Evolutionary conservation across 2,888 invertebrate genomes (phyloP), one percentile per base, ranked within the genome.

Genomic region (Unio delphinus): DNA sequence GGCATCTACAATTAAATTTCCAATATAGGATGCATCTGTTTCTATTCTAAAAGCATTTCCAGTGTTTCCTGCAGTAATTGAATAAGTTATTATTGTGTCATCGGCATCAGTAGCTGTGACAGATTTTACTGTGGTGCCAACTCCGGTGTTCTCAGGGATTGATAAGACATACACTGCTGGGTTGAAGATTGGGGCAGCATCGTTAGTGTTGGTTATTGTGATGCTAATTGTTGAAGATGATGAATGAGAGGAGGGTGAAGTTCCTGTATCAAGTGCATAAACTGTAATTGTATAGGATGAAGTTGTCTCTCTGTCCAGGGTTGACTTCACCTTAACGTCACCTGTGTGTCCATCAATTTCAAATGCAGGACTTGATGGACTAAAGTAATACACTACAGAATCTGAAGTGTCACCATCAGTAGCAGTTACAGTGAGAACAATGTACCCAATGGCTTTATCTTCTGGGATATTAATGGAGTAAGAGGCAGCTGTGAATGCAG

Each of bases 111-210:
- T 73, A 20, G 83, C 80, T 6, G 80, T 79, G 1, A 86, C 76
- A 17, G 79, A 76, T 3, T 72, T 28, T 11, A 85, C 76, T 18
- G 78, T 70, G 3, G 61, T 65, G 4, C 75, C 79, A 11, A 65
- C 66, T 4, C 67, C 65, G 20, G 69, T 64, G 67, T 83, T 75
- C 65, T 87, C 86, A 18, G 70, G 65, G 28, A 87, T 70, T 7
- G 73, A 63, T 56, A 61, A 68, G 0, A 78, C 56, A 65, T 87
- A 87, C 8, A 76, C 69, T 4, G 74, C 70, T 34, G 82, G 82
- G 30, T 77, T 79, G 72, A 87, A 86, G 54, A 77, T 74, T 18
- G 88, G 87, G 7, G 80, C 80, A 45, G 82, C 79, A 71, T 86
- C 86, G 67, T 87, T 86, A 61, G 76, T 78, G 74, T 87, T 86